Evolutionary conservation across 2,113 vertebrate genomes (phyloP).

Genomic region (Laterallus jamaicensis): DNA sequence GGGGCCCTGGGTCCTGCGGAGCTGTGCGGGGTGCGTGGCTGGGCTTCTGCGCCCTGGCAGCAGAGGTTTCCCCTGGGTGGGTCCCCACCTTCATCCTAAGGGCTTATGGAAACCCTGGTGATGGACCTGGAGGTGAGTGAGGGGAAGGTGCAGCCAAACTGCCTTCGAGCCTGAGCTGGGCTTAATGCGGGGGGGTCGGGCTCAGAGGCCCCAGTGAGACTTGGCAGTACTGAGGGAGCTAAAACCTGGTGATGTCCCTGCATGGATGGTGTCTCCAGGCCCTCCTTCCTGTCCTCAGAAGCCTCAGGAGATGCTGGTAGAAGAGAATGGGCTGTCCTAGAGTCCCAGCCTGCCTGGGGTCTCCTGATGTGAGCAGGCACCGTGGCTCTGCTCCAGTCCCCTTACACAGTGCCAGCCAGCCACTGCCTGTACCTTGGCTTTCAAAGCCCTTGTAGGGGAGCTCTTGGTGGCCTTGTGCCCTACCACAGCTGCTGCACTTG

Average conservation of each 20-base stretch:
- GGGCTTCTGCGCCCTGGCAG: rapidly evolving
- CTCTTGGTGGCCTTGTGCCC: not conserved
- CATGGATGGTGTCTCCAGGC: not conserved
- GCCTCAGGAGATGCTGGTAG: not conserved
- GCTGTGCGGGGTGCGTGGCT: rapidly evolving
- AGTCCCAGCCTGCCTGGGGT: not conserved
- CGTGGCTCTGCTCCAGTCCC: not conserved
- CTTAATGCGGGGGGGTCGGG: rapidly evolving
- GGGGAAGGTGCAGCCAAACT: rapidly evolving
- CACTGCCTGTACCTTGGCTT: not conserved
- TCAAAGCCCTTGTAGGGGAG: not conserved
- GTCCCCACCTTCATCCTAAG: rapidly evolving
- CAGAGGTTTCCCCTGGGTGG: rapidly evolving
- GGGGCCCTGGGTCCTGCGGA: not conserved
- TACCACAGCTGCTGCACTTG: not conserved
- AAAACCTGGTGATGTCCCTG: not conserved
- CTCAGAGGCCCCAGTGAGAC: not conserved
- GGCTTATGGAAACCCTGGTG: too few species aligned
- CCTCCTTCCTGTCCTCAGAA: not conserved
- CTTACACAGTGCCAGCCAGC: not conserved
- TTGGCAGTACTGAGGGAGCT: rapidly evolving
- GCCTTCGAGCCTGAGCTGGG: rapidly evolving
- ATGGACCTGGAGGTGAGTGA: too few species aligned
- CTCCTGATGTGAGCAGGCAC: rapidly evolving
- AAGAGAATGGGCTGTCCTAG: not conserved